Percentiles rank a stretch among this genome's conserved stretches.
phyloP scores from a whole-genome alignment of 2,888 invertebrate genomes.

The Archips xylosteana region DNA sequence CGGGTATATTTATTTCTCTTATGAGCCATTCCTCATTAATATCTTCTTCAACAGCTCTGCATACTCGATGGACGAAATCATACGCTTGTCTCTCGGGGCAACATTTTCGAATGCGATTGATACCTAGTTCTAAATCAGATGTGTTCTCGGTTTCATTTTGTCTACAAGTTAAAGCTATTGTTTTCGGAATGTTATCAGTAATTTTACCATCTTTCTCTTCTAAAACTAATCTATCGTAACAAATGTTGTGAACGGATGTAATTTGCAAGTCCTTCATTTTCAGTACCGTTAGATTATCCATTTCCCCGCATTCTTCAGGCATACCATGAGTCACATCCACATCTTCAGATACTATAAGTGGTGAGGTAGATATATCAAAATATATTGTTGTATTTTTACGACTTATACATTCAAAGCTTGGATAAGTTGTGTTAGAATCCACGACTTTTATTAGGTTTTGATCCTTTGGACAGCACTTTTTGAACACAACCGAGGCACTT shows the following conservation, averaged over 20 bases:
- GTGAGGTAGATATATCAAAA: conserved; percentile 59
- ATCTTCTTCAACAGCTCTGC: conserved; percentile 56
- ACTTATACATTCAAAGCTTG: conserved; percentile 65
- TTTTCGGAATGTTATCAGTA: conserved; percentile 65
- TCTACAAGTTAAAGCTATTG: conserved; percentile 65
- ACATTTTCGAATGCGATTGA: conserved; percentile 72
- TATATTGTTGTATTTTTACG: conserved; percentile 52
- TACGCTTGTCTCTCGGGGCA: conserved; percentile 71
- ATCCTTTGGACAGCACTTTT: conserved; percentile 72
- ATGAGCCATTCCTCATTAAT: conserved; percentile 59
- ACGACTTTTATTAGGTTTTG: conserved; percentile 67
- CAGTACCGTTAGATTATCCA: conserved; percentile 54
- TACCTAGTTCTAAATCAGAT: conserved; percentile 50
- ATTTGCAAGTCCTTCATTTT: conserved; percentile 48
- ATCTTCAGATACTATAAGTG: conserved; percentile 61
- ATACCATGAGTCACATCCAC: conserved; percentile 63
- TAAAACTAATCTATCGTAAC: conserved; percentile 69
- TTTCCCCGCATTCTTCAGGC: conserved; percentile 60
- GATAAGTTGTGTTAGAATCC: conserved; percentile 49
- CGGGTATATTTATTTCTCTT: conserved; percentile 54
- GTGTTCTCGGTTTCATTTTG: conserved; percentile 53
- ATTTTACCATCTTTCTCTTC: conserved; percentile 64
- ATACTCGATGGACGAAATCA: conserved; percentile 65
- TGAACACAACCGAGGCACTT: conserved; percentile 59
- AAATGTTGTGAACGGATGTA: conserved; percentile 51